These are phyloP conservation scores for Ochlodes sylvanus DNA, from an alignment of 2,888 invertebrate genomes.

Conservation along the genomic window DNA sequence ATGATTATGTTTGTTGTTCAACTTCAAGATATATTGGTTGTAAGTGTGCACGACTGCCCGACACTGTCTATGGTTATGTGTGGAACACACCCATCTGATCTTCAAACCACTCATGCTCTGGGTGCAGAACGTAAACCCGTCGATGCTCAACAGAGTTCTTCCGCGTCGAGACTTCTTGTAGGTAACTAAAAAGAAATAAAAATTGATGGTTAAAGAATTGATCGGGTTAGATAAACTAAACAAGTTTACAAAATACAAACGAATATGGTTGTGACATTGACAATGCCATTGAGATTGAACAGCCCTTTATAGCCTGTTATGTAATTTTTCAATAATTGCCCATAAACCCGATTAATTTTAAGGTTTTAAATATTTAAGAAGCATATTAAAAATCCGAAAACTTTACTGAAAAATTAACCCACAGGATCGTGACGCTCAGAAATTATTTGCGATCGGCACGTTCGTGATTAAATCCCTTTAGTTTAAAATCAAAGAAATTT, in stretches of 20 bases:
- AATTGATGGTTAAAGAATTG: not conserved
- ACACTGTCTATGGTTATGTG: slow-evolving; percentile 49
- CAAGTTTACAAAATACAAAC: not conserved
- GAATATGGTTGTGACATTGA: not conserved
- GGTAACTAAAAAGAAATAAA: slow-evolving; percentile 36
- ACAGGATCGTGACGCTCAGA: too few relatives aligned
- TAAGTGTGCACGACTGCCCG: slow-evolving; percentile 42
- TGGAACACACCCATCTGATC: slow-evolving; percentile 62
- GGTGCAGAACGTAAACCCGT: slow-evolving; percentile 51
- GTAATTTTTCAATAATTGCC: too few relatives aligned
- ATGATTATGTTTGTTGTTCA: slow-evolving; percentile 35
- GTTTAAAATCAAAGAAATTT: too few relatives aligned
- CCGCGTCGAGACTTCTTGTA: slow-evolving; percentile 50
- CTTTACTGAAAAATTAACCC: too few relatives aligned
- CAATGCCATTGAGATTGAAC: too few relatives aligned
- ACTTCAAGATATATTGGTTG: slow-evolving; percentile 22
- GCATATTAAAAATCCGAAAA: too few relatives aligned
- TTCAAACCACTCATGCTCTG: slow-evolving; percentile 44
- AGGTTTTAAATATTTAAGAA: too few relatives aligned
- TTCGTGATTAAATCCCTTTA: too few relatives aligned
- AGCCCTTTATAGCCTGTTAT: too few relatives aligned
- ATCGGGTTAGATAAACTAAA: too few relatives aligned
- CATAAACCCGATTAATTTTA: too few relatives aligned
- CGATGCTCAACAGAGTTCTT: slow-evolving; percentile 47
- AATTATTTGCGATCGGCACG: too few relatives aligned